Percentiles rank a stretch among this genome's conserved stretches.
Conservation (phyloP, 2,113 vertebrate genomes). For the Entosphenus tridentatus region DNA sequence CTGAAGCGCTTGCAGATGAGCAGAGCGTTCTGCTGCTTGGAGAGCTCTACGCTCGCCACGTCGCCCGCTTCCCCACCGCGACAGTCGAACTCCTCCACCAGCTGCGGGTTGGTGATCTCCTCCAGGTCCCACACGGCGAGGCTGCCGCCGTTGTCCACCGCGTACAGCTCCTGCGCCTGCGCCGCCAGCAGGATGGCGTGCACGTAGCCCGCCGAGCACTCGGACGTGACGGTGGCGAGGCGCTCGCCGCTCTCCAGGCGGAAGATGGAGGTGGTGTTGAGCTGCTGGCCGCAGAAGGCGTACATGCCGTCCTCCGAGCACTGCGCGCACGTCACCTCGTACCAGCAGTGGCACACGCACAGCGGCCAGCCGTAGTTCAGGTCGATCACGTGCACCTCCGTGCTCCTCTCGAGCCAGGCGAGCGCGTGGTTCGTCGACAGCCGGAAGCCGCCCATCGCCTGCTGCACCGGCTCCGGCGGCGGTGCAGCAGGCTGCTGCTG, state of each 20-base stretch:
- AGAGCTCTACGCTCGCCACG: constrained; percentile 70
- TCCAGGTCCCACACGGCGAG: constrained; percentile 90
- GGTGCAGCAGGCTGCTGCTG: no score
- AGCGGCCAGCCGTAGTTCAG: constrained; percentile 84
- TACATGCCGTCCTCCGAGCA: constrained; percentile 78
- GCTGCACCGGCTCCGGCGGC: constrained; percentile 16
- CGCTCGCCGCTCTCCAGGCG: constrained; percentile 84
- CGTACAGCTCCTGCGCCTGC: constrained; percentile 75
- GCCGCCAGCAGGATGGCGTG: constrained; percentile 83
- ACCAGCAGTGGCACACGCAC: constrained; percentile 97
- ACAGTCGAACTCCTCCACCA: constrained; percentile 91
- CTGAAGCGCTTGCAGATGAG: constrained; percentile 80
- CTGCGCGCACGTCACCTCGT: constrained; percentile 86
- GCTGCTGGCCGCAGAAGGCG: constrained; percentile 85
- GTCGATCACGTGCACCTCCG: constrained; percentile 83
- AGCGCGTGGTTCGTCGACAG: constrained; percentile 73
- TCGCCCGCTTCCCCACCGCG: constrained; percentile 59
- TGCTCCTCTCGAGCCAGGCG: constrained; percentile 91
- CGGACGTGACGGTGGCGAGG: constrained; percentile 67
- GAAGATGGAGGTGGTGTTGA: constrained; percentile 77
- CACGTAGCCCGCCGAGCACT: constrained; percentile 86
- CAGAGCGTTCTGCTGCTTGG: constrained; percentile 83
- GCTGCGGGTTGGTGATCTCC: constrained; percentile 57
- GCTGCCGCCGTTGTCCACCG: constrained; percentile 85
- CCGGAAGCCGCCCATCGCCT: constrained; percentile 49